Evolutionary conservation across 2,797 vertebrate species (phyloP), one percentile per base, ranked within the genome.

Genomic region (Cichlasoma orientale): DNA sequence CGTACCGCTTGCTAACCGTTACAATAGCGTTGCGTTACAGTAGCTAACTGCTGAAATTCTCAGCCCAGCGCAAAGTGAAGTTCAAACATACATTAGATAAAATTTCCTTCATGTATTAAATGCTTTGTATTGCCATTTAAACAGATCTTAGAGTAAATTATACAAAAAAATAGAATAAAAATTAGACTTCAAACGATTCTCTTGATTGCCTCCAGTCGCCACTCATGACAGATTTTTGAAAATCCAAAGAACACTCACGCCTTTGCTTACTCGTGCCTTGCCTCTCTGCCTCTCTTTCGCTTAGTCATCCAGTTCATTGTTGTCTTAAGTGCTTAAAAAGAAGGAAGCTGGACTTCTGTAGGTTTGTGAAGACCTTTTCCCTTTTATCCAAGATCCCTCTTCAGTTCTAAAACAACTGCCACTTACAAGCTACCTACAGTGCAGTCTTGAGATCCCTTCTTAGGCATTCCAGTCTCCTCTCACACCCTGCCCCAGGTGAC

Each of bases 321-420:
- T 4, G n/a, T 61, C 21, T 61, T 41, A 61, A 61, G 13, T 61
- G 58, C 58, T 61, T 41, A 38, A 23, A 61, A 23, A 41, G 58
- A 41, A 3, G 2, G 21, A 21, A 41, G 58, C 7, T 41, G 58
- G 58, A 61, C 21, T 41, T 41, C 58, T 41, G n/a, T 3, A 41
- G 58, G 58, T 61, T 25, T 16, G 21, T 25, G 58, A 25, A 61
- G 23, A 41, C 7, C 58, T 61, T 61, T 21, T 25, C n/a, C 58
- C 13, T 61, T 21, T 61, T 13, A 5, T 41, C n/a, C 36, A 41
- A 18, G 1, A 61, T 7, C 36, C 36, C 23, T 41, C 38, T 61
- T 25, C 36, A 41, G 36, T 41, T 63, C 36, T 38, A 8, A 36
- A 36, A 36, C 58, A 16, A 2, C 21, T 63, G 59, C 23, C 59